These are phyloP conservation scores for Myotis planiceps DNA, from an alignment of 2,797 vertebrate species.

Conservation along the genomic window DNA sequence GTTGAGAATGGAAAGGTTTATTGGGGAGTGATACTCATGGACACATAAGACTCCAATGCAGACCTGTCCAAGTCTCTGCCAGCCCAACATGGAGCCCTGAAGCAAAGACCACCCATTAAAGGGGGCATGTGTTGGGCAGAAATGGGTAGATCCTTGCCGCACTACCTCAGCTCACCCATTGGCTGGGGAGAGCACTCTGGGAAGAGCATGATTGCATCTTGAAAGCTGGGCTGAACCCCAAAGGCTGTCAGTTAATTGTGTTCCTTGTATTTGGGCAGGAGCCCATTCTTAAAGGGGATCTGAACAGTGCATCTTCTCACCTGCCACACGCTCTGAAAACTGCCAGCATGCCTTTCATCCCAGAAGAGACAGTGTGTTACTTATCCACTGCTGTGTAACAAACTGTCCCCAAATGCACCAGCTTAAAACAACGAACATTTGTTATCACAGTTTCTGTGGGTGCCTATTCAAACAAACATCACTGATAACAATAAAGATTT, in stretches of 20 bases:
- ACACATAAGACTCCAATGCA: not conserved
- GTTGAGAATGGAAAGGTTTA: not conserved
- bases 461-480: not conserved
- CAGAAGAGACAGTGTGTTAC: not conserved
- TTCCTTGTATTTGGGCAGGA: not conserved
- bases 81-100: not conserved
- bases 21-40: accelerated
- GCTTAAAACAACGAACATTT: not conserved
- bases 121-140: not conserved
- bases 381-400: not conserved
- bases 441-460: not conserved
- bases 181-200: not conserved
- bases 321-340: not conserved
- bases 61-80: not conserved
- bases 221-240: not conserved
- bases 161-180: not conserved
- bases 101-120: not conserved
- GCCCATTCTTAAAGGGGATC: not conserved
- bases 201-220: not conserved
- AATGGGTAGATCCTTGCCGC: not conserved
- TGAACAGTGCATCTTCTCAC: not conserved
- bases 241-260: not conserved
- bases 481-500: not conserved
- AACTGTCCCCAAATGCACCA: not conserved
- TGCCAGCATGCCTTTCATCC: not conserved